Base-by-base conservation (phyloP, 2,888 invertebrate genomes). In the Ephialtes manifestator region DNA sequence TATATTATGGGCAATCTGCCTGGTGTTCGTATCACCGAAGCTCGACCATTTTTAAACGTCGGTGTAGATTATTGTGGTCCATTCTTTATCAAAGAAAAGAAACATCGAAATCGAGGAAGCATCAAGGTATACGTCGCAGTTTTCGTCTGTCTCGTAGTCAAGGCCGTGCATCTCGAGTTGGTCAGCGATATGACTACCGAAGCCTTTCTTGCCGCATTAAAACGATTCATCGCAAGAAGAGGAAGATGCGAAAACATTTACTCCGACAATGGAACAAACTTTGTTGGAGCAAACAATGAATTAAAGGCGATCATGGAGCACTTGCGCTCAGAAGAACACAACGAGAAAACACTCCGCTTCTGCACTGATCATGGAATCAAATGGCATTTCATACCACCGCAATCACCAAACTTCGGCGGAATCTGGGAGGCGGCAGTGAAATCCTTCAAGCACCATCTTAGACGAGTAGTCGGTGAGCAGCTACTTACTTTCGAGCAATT, bases 261-360 rank as follows among this genome's bases (percentile, higher is more conserved):
- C 24, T 86, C 87, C 4, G 86, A 89, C 28, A 87, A 87, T 35
- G 85, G 81, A 0, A 87, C 86, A 0, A 87, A 87, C 58, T 89
- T 88, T 58, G 81, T 82, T 3, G 88, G 84, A 7, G 86, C 86
- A 0, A 87, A 85, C 39, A 87, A 85, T 39, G 76, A 89, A 24
- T 20, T 88, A 4, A 72, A 72, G 43, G 81, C 84, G 53, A 35
- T 85, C 0, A 2, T 51, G 4, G 3, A 43, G n/a, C 60, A 70
- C 8, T 10, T 83, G 11, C 58, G 20, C 10, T 65, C 71, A 35
- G 18, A 58, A 31, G 2, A 20, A 10, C 82, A 82, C 39, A 70
- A 78, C 1, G 58, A 71, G 0, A 20, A 80, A 43, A 51, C 72
- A 4, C 24, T 20, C n/a, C 68, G n/a, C 2, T 68, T 75, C 18